Evolutionary conservation across 2,797 vertebrate species (phyloP).

Genomic region (Poeciliopsis paucimaculata): DNA sequence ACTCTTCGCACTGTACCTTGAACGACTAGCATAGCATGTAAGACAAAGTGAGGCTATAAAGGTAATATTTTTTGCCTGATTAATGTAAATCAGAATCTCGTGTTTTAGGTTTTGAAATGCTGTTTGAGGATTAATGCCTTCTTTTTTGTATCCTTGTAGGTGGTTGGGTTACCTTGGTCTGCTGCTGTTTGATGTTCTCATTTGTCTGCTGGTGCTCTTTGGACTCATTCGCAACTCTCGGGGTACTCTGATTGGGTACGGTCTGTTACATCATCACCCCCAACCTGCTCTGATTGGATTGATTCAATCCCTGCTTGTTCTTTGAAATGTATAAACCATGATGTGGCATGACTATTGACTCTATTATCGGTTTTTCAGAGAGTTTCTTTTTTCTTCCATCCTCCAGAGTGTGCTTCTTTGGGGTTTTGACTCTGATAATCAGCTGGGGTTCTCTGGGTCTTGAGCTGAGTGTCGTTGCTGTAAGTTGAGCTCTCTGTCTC

Average conservation of each 20-base stretch:
- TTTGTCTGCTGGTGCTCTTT: slow-evolving; percentile 93
- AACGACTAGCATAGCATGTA: background rate
- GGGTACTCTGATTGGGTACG: slow-evolving; percentile 85
- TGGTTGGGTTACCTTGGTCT: slow-evolving; percentile 92
- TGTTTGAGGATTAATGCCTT: background rate
- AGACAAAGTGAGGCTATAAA: background rate
- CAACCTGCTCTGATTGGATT: slow-evolving; percentile 19
- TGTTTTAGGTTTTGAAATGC: background rate
- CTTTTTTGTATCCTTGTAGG: slow-evolving; percentile 67
- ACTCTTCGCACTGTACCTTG: background rate
- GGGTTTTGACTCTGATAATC: slow-evolving; percentile 90
- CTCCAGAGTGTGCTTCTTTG: slow-evolving; percentile 90
- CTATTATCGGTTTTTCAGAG: background rate
- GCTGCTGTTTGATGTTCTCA: slow-evolving; percentile 90
- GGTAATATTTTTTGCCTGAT: background rate
- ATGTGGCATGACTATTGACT: background rate
- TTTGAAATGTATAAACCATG: background rate
- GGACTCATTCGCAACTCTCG: slow-evolving; percentile 95
- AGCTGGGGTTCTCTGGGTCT: slow-evolving; percentile 92
- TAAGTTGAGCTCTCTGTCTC: slow-evolving; percentile 77
- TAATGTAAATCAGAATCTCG: background rate
- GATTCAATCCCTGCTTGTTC: background rate
- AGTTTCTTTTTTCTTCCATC: slow-evolving; percentile 22
- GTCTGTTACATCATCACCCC: background rate
- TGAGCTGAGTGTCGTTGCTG: slow-evolving; percentile 91